These are phyloP conservation scores for Polypedilum pembai DNA, from an alignment of 1,140 invertebrate species.

Conservation along the genomic window DNA sequence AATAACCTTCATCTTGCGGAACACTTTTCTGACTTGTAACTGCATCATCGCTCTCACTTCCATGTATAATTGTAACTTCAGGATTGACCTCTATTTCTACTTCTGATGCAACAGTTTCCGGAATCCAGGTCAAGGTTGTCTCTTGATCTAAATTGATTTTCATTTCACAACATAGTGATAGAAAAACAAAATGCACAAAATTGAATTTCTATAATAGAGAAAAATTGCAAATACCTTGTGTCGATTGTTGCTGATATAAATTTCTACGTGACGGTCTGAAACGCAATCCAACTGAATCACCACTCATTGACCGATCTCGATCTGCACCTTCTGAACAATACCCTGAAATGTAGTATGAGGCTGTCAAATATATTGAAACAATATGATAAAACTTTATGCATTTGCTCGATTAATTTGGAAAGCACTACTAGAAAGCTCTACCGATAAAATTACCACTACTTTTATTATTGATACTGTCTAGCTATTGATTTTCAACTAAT, in stretches of 20 bases:
- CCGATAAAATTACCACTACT: too few species aligned
- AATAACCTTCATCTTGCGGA: slow-evolving; percentile 22
- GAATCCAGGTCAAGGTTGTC: slow-evolving; percentile 30
- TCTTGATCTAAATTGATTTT: slow-evolving; percentile 4
- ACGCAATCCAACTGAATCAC: slow-evolving; percentile 35
- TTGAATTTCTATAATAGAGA: too few species aligned
- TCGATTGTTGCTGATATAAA: slow-evolving; percentile 22
- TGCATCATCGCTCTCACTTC: neutral
- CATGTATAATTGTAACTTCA: slow-evolving; percentile 22
- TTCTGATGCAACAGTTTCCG: slow-evolving; percentile 13
- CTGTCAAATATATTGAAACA: neutral
- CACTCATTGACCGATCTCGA: slow-evolving; percentile 38
- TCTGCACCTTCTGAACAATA: slow-evolving; percentile 31
- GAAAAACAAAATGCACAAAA: too few species aligned
- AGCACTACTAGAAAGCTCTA: too few species aligned
- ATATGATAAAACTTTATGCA: neutral
- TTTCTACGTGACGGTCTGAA: neutral
- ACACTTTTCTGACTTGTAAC: neutral
- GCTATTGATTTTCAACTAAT: too few species aligned
- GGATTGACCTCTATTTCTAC: neutral
- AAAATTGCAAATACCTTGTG: neutral
- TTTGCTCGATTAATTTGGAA: too few species aligned
- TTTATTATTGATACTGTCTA: too few species aligned
- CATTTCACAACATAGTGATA: too few species aligned
- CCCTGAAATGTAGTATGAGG: slow-evolving; percentile 27